Evolutionary conservation across 2,888 invertebrate species (phyloP), one percentile per base, ranked within the genome.

Genomic region (Ennomos quercinarius): DNA sequence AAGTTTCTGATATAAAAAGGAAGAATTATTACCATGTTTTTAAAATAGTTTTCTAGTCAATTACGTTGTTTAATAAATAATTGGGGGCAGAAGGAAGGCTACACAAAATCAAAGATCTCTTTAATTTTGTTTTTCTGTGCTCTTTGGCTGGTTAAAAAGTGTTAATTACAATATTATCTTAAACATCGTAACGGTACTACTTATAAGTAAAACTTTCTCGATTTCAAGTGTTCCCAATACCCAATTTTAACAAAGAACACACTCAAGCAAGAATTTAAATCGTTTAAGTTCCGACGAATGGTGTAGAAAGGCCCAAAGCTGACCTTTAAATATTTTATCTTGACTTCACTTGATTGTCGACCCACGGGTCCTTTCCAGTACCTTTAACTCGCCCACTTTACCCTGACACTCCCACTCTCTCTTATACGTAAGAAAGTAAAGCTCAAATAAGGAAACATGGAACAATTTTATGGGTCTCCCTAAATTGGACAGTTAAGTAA

Each of bases 291-390:
- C 74, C 77, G 77, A 77, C 77, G 72, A 83, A 77, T 78, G 75
- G 71, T 77, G 78, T 77, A 68, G 71, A 75, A 77, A 79, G 78
- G 76, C 76, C 81, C 75, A 74, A 82, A 84, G 81, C 81, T 86
- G 86, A 89, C 87, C 89, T 90, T 86, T 88, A 89, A 89, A 89
- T 90, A 90, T 89, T 90, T 91, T 89, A 91, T 90, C 89, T 89
- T 80, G 78, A 87, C 84, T 84, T 81, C 77, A 80, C 80, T 84
- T 87, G 88, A 90, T 90, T 88, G 89, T 84, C 87, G 83, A 87
- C 87, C 85, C 86, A 83, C 81, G 84, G 79, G 79, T 79, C 83
- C 85, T 83, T 82, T 82, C 80, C 77, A 83, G 80, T 83, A 81
- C 83, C 81, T 83, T 59, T 80, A 77, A 81, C 79, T 79, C 72